Conservation (phyloP, 2,113 vertebrate species). For the Salminus brasiliensis region DNA sequence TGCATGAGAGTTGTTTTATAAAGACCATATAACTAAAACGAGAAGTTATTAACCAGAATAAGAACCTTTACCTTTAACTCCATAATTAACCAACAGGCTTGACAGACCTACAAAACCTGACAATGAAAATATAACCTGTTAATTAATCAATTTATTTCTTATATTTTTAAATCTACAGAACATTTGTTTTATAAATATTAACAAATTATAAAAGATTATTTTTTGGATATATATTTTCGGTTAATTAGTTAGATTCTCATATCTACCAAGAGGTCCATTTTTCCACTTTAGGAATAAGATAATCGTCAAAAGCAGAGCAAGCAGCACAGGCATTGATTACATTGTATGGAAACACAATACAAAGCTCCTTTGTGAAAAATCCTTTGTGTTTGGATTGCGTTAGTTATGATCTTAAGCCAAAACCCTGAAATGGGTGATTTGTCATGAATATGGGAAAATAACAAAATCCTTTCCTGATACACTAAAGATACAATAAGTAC, state of each 20-base stretch:
- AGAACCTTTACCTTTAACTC: not conserved
- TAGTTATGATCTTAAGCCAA: no score
- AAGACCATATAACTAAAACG: not conserved
- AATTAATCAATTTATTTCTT: not conserved
- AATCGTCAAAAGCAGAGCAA: not conserved
- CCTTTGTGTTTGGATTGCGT: not conserved
- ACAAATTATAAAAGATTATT: not conserved
- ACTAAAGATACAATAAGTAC: not conserved
- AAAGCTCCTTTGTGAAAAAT: not conserved
- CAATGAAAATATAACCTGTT: not conserved
- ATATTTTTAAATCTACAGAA: not conserved
- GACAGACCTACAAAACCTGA: constrained; percentile 2
- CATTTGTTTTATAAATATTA: not conserved
- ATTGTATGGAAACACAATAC: constrained; percentile 9
- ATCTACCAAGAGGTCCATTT: not conserved
- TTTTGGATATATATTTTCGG: not conserved
- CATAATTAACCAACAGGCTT: not conserved
- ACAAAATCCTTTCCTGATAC: not conserved
- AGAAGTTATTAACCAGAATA: constrained; percentile 1
- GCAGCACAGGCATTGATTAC: not conserved
- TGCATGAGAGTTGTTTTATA: not conserved
- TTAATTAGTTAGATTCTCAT: not conserved
- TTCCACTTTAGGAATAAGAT: not conserved
- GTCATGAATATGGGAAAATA: not conserved
- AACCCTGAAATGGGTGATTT: not conserved